These are phyloP conservation scores for Micrasema longulum DNA, from an alignment of 1,140 invertebrate species.

Conservation along the genomic window DNA sequence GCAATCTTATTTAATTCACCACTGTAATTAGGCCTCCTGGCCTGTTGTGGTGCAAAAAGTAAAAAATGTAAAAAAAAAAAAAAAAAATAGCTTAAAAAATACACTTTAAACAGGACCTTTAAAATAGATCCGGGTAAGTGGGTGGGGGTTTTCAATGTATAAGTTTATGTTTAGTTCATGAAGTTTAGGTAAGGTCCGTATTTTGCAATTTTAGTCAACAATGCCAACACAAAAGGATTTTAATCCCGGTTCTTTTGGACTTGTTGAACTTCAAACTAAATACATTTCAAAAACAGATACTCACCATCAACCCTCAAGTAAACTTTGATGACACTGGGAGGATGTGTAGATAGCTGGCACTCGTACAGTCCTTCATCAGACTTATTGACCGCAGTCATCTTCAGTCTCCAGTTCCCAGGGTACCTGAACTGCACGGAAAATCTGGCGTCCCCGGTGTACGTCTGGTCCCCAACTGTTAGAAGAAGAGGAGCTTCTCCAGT, in stretches of 20 bases:
- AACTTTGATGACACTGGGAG: conserved; percentile 78
- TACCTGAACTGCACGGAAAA: conserved; percentile 82
- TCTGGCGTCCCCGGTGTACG: conserved; percentile 80
- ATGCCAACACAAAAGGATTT: neutral
- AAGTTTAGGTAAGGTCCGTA: neutral
- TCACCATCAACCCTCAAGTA: conserved; percentile 80
- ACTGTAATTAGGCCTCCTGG: too few relatives aligned
- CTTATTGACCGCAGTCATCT: conserved; percentile 76
- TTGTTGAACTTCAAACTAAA: neutral
- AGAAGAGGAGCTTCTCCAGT: conserved; percentile 74
- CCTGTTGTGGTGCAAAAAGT: too few relatives aligned
- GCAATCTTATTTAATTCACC: too few relatives aligned
- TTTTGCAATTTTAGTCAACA: neutral
- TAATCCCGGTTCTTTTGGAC: neutral
- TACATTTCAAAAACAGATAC: conserved; percentile 52
- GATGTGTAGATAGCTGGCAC: conserved; percentile 83
- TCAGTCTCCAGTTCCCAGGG: conserved; percentile 81
- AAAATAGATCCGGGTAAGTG: too few relatives aligned
- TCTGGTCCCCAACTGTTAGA: conserved; percentile 76
- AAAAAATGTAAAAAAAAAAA: too few relatives aligned
- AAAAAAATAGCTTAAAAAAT: too few relatives aligned
- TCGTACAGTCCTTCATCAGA: conserved; percentile 81
- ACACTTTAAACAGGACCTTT: too few relatives aligned
- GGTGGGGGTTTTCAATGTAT: too few relatives aligned
- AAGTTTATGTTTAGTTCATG: neutral